Percentiles rank a stretch among this genome's conserved stretches.
phyloP scores from a whole-genome alignment of 2,113 vertebrate genomes.

The Erythrolamprus reginae region DNA sequence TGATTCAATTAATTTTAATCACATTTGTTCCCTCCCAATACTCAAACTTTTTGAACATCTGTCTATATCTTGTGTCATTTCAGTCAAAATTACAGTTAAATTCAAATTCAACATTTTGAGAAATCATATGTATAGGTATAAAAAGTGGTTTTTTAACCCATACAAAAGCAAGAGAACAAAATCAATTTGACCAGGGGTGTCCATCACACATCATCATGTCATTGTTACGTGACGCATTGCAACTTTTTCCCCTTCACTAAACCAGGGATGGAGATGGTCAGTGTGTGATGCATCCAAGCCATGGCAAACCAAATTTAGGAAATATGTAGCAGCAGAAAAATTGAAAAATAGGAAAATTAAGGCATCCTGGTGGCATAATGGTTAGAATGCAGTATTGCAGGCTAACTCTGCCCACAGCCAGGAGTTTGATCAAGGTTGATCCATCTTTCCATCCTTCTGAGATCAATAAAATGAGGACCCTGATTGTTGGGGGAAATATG shows the following conservation, averaged over 20 bases:
- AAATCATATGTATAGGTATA: not conserved
- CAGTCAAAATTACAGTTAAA: not conserved
- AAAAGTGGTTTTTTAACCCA: too few species aligned
- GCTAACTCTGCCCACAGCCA: too few species aligned
- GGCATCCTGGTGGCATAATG: not conserved
- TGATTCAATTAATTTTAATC: not conserved
- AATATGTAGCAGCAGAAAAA: not conserved
- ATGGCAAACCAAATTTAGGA: not conserved
- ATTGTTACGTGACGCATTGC: too few species aligned
- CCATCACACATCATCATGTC: accelerated
- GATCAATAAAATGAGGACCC: too few species aligned
- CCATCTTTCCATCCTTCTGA: too few species aligned
- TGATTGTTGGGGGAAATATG: too few species aligned
- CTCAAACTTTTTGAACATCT: not conserved
- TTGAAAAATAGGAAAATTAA: not conserved
- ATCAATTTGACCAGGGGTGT: not conserved
- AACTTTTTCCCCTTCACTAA: too few species aligned
- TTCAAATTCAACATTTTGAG: not conserved
- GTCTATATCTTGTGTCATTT: not conserved
- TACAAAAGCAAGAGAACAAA: not conserved
- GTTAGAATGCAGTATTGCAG: not conserved
- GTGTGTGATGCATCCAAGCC: too few species aligned
- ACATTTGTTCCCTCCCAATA: not conserved
- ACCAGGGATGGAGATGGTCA: too few species aligned
- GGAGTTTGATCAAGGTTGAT: too few species aligned